Conservation (phyloP, 2,113 vertebrate species). For the Paratilapia polleni region DNA sequence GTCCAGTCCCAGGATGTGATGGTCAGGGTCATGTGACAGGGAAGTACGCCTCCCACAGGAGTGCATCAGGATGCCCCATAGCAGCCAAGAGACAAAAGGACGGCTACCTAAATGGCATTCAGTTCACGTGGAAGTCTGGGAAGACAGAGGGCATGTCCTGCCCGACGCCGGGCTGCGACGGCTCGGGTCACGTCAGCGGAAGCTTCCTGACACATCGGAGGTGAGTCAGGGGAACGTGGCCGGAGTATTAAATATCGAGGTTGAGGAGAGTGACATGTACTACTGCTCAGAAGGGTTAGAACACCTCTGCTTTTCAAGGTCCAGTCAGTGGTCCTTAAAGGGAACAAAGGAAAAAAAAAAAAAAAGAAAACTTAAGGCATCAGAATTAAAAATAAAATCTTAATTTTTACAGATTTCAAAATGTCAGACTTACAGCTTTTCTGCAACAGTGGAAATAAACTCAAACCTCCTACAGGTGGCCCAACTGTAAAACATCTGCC, state of each 20-base stretch:
- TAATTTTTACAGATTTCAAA: too few relatives aligned
- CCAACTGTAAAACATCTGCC: too few relatives aligned
- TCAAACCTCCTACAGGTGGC: too few relatives aligned
- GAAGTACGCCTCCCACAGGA: constrained; percentile 98
- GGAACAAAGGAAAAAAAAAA: too few relatives aligned
- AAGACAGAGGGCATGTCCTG: constrained; percentile 99
- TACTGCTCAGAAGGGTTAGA: not conserved
- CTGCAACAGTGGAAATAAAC: too few relatives aligned
- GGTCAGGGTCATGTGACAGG: constrained; percentile 98
- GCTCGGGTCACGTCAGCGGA: constrained; percentile 97
- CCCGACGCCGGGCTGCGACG: constrained; percentile 96
- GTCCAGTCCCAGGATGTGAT: constrained; percentile 96
- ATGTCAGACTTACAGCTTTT: too few relatives aligned
- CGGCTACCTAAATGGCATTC: constrained; percentile 95
- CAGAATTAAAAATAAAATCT: too few relatives aligned
- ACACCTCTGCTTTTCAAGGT: too few relatives aligned
- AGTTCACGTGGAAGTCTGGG: constrained; percentile 99
- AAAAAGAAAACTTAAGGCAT: too few relatives aligned
- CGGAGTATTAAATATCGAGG: not conserved
- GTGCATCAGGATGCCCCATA: constrained; percentile 95
- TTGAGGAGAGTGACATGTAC: not conserved
- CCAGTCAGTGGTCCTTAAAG: not conserved
- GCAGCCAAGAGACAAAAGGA: constrained; percentile 98
- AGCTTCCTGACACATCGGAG: constrained; percentile 99
- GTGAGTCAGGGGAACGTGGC: constrained; percentile 76